Evolutionary conservation across 1,140 invertebrate genomes (phyloP), one percentile per base, ranked within the genome.

Genomic region (Hyphantria cunea): DNA sequence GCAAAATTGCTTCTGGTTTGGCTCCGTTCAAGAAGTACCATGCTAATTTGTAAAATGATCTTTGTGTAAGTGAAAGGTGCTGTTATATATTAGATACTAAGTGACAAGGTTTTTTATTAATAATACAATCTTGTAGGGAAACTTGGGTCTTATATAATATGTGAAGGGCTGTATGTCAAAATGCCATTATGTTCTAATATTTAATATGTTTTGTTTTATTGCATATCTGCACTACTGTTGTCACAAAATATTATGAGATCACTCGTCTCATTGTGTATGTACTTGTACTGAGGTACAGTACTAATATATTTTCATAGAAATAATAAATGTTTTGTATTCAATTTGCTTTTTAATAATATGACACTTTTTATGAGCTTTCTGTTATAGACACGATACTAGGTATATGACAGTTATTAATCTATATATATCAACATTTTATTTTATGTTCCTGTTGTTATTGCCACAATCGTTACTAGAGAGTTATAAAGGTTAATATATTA

Each of bases 1-100:
- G 88, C 70, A 92, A 93, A 80, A 81, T 97, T 4, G 92, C 92
- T 4, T 93, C 94, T 15, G 93, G 91, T 0, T 88, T 96, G 0
- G 92, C 92, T 74, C 76, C 91, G 44, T 86, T 91, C 86, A 91
- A 92, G 89, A 89, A 90, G 53, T 71, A 93, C 66, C 90, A 91
- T 64, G 91, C 92, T 51, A 93, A 93, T 66, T 91, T 93, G 76
- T 93, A 93, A 92, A 68, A 45, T 7, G 17, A 17, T 47, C 14
- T 34, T 48, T 48, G n/a, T 37, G 13, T 4, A 39, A 31, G 7
- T 25, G 45, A 68, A 59, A 47, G 77, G 75, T 80, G 75, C 68
- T 72, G 68, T 71, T 59, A 66, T 68, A 54, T 49, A 39, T 37
- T 58, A 58, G 45, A 48, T 58, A 37, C 17, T 39, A 39, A 49